Conservation (phyloP, 35 echinoderm and acorn worm genomes). For the Apostichopus parvimensis region DNA sequence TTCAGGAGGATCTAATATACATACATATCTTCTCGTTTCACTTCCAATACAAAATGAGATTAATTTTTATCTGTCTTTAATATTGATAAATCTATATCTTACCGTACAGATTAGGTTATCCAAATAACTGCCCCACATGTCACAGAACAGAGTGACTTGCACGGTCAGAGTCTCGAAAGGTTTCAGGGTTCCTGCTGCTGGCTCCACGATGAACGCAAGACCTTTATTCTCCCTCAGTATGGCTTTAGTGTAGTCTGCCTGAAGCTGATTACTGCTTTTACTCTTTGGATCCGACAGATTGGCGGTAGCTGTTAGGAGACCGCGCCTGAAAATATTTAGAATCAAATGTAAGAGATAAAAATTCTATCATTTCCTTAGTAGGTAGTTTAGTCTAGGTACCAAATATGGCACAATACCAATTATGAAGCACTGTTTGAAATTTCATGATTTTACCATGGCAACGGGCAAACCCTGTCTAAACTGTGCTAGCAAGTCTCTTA, state of each 20-base stretch:
- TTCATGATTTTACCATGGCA: no score
- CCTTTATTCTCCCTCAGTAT: conserved; percentile 78
- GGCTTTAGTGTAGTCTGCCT: conserved; percentile 87
- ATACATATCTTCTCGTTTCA: no score
- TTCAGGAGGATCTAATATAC: no score
- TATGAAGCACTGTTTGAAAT: no score
- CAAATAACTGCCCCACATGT: conserved; percentile 95
- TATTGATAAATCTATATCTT: background rate
- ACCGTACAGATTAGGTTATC: conserved; percentile 90
- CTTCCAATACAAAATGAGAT: no score
- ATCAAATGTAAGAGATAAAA: background rate
- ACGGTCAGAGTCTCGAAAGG: conserved; percentile 77
- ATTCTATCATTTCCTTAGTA: no score
- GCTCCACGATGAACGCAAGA: conserved; percentile 86
- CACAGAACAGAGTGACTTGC: conserved; percentile 74
- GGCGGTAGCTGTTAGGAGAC: conserved; percentile 72
- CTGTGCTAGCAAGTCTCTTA: no score
- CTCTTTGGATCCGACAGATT: conserved; percentile 92
- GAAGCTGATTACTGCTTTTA: conserved; percentile 65
- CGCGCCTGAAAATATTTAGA: conserved; percentile 46
- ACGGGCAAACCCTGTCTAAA: no score
- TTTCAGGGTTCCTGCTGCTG: conserved; percentile 68
- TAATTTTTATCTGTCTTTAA: no score
- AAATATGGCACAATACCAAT: no score
- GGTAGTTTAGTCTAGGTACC: no score